Evolutionary conservation across 2,888 invertebrate genomes (phyloP), one percentile per base, ranked within the genome.

Genomic region (Hirtodrosophila trivittata): DNA sequence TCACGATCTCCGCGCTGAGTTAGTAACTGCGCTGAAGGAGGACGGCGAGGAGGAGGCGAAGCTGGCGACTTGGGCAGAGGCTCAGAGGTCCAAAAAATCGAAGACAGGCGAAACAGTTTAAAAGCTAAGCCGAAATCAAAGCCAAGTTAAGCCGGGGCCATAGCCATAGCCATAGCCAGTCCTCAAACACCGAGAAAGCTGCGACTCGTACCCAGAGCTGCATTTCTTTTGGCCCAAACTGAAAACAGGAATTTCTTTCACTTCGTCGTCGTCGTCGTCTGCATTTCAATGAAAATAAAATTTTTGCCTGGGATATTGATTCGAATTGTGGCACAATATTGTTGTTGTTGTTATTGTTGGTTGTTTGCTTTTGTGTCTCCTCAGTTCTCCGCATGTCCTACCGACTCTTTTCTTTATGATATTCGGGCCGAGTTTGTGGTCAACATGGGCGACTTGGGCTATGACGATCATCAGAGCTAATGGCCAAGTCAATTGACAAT

Each of bases 1-100:
- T 89, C 89, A 89, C 89, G 89, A 89, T 89, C 89, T 89, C 85
- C 43, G 72, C 83, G 78, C 86, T 86, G 88, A 87, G 87, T 87
- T 83, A 87, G 83, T 85, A 83, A 84, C 87, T 86, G 78, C 84
- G 66, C 70, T 60, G 71, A 77, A 68, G 68, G 60, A 70, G 47
- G 47, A 14, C 28, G 26, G 16, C 39, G 25, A 28, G 38, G 49
- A 47, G 41, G 35, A 13, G 21, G 32, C 12, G 30, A 14, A 18
- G 21, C 13, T 25, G 16, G 38, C 30, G 28, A 28, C n/a, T 28
- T 9, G 3, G 28, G 16, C 16, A 16, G 35, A 46, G 55, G 30
- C 46, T 10, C 26, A 52, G 41, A 71, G 52, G 37, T 67, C 55
- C 66, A 63, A 58, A 65, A 77, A 85, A 70, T 69, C 73, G 80